Base-by-base conservation (phyloP, 2,888 invertebrate genomes). In the Bombyx huttoni region DNA sequence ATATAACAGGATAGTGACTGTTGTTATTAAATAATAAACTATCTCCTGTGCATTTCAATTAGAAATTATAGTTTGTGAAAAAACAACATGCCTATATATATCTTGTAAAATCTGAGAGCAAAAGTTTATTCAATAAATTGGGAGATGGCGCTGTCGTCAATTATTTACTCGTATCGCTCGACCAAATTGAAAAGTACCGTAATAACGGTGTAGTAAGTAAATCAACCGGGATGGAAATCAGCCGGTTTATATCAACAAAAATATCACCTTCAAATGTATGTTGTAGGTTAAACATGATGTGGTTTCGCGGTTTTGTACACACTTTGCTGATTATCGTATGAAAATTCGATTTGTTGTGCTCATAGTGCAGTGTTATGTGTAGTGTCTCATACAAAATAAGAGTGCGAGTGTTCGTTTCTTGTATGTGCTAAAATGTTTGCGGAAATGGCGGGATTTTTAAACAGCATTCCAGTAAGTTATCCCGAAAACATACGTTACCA, bases 251-350 rank as follows among this genome's bases (percentile, higher is more conserved):
- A 88, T 85, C 87, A 88, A 88, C 87, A 88, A 86, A 83, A 86
- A 81, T 88, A 87, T 88, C 88, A 88, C 88, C 88, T 88, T 88
- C 88, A 88, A 85, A 86, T 69, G 75, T 77, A 79, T 85, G 83
- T 86, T 88, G 88, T 88, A 88, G 88, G 88, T 88, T 87, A 88
- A 85, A 88, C 81, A 81, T 78, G 79, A 78, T 74, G 77, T 68
- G 81, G 77, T 75, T 85, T 82, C 75, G 78, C 81, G 80, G 81
- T 73, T 81, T 83, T 78, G 75, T 80, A 74, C 75, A 77, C 77
- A 77, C 78, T 79, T 59, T 67, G 71, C 65, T 40, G 76, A 70
- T 72, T 71, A 70, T 68, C 67, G 65, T 62, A 66, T 67, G 73
- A 67, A 60, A 56, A 58, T 60, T 54, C 49, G 50, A 56, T 52